A percentile compares a stretch with the other conserved stretches of the same genome.
phyloP scores from a whole-genome alignment of 92 coral and sea anemone species.

The Metridium senile region DNA sequence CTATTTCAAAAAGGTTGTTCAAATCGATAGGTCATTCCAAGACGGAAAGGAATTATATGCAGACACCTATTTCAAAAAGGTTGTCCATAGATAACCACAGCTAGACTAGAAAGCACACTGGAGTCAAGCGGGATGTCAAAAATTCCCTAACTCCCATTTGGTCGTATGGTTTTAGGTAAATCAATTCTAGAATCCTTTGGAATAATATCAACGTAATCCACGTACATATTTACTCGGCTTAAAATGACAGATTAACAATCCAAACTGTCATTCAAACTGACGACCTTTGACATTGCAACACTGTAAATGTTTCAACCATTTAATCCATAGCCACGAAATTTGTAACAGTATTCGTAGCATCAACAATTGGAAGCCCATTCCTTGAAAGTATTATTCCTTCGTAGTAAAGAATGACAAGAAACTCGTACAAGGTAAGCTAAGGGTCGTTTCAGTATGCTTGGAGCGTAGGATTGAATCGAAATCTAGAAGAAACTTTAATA shows the following conservation, averaged over 20 bases:
- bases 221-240: slow-evolving; percentile 11
- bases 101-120: too few relatives aligned
- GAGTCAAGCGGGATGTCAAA: too few relatives aligned
- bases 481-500: too few relatives aligned
- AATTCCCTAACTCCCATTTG: neutral
- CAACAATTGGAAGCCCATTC: neutral
- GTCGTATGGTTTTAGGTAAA: neutral
- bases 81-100: too few relatives aligned
- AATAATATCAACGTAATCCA: slow-evolving; percentile 1
- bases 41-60: too few relatives aligned
- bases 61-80: too few relatives aligned
- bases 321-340: neutral
- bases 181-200: slow-evolving; percentile 14
- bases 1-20: too few relatives aligned
- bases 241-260: slow-evolving; percentile 16
- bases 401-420: too few relatives aligned
- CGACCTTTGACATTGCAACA: slow-evolving; percentile 3
- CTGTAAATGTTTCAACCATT: neutral
- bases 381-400: neutral
- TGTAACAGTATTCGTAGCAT: neutral
- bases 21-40: too few relatives aligned
- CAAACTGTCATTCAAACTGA: neutral
- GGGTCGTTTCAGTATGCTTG: too few relatives aligned
- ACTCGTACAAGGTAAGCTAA: too few relatives aligned
- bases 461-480: too few relatives aligned